Conservation (phyloP, 2,113 vertebrate species). For the Sarotherodon lohbergeri region DNA sequence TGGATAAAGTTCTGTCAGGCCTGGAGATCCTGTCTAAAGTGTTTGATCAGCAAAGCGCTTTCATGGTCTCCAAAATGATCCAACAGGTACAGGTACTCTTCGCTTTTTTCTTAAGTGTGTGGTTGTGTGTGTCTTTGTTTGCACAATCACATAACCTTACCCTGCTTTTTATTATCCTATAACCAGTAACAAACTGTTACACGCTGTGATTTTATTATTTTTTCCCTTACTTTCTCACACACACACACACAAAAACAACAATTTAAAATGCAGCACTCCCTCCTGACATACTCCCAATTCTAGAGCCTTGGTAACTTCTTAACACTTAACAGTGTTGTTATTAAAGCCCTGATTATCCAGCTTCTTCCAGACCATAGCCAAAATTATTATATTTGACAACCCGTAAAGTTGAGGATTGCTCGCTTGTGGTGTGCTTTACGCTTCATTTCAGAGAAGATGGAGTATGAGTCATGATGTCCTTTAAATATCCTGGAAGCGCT, state of each 20-base stretch:
- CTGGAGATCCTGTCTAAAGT: slow-evolving; percentile 95
- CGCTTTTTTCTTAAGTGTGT: neutral
- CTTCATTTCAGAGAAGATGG: neutral
- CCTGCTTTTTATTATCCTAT: neutral
- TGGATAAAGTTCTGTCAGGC: slow-evolving; percentile 90
- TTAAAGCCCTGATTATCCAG: neutral
- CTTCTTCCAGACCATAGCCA: neutral
- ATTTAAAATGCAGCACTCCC: neutral
- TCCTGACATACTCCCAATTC: neutral
- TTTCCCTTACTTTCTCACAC: neutral
- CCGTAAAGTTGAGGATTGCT: neutral
- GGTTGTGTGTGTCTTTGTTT: neutral
- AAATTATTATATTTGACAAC: neutral
- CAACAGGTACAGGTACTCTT: slow-evolving; percentile 86
- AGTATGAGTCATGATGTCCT: neutral
- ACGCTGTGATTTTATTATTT: neutral
- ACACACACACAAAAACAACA: neutral
- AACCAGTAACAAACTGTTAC: neutral
- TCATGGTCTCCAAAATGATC: slow-evolving; percentile 88
- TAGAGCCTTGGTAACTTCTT: neutral
- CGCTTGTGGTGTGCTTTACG: neutral
- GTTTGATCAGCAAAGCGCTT: slow-evolving; percentile 93
- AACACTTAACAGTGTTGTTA: neutral
- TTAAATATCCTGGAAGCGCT: neutral
- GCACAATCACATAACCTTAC: neutral